Evolutionary conservation across 2,797 vertebrate genomes (phyloP), one percentile per base, ranked within the genome.

Genomic region (Pipistrellus kuhlii): DNA sequence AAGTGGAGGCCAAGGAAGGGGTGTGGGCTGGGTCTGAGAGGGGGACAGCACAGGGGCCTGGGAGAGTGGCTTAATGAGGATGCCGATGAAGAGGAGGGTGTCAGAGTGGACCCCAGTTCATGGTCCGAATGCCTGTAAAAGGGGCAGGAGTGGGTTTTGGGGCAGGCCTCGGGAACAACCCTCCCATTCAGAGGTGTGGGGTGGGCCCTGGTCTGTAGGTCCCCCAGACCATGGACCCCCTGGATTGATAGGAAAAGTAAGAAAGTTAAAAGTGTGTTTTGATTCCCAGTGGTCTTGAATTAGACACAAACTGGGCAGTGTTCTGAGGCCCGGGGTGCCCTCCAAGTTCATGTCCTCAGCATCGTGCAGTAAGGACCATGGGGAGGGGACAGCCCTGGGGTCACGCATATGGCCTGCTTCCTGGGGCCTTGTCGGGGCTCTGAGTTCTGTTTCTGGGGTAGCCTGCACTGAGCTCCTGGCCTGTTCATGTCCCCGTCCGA

Each of bases 371-470:
- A 8, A 13, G 48, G 35, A 1, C 32, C 27, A 1, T 1, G 8
- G 14, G 41, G n/a, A 13, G 41, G 62, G 2, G 3, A 0, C 13
- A 27, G 72, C 17, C 71, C 46, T 1, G 10, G 15, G 38, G 51
- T 18, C 2, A 0, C 2, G 21, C 4, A 3, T 55, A 7, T 6
- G 23, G 48, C 27, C 75, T 18, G 18, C 5, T 32, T 27, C 59
- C 4, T 0, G 0, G 2, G 2, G 48, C 48, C 38, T 32, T 30
- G 5, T 12, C 1, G 3, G 0, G 3, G 38, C 38, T 27, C 25
- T 44, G 62, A 1, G 14, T 23, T 5, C 76, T 3, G 12, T 15
- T 21, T 20, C 48, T 21, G 13, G 0, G 3, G 41, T 27, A 0
- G n/a, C 41, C 73, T 55, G 48, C 35, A 32, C 27, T 11, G 1